phyloP scores from a whole-genome alignment of 2,113 vertebrate species.

The Platichthys stellatus region DNA sequence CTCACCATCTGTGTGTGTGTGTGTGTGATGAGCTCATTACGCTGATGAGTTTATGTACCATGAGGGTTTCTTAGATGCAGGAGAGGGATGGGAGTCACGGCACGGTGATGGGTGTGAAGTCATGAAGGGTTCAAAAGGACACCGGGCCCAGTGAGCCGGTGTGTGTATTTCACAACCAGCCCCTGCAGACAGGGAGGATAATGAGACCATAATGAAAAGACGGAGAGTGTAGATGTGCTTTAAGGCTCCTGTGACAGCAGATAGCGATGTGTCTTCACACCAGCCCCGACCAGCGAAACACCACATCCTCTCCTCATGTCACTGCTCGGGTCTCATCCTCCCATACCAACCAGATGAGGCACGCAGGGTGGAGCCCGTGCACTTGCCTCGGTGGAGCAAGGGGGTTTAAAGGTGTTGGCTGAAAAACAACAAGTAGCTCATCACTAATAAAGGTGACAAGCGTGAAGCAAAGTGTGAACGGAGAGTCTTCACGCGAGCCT shows the following conservation, averaged over 20 bases:
- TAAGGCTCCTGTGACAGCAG: constrained; percentile 14
- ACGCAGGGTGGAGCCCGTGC: neutral
- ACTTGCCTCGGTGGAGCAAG: constrained; percentile 26
- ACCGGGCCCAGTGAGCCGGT: constrained; percentile 26
- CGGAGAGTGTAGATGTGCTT: neutral
- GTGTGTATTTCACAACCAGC: constrained; percentile 52
- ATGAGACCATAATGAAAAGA: constrained; percentile 20
- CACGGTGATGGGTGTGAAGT: constrained; percentile 60
- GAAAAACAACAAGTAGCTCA: constrained; percentile 55
- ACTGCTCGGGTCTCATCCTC: neutral
- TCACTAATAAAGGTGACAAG: constrained; percentile 66
- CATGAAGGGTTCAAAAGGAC: constrained; percentile 58
- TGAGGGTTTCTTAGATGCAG: neutral
- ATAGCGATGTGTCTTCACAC: constrained; percentile 6
- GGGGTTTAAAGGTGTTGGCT: constrained; percentile 20
- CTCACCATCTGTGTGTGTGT: constrained; percentile 1
- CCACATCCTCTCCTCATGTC: neutral
- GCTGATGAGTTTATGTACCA: constrained; percentile 6
- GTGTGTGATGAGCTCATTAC: constrained; percentile 13
- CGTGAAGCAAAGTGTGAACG: constrained; percentile 68
- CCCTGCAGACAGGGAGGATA: constrained; percentile 36
- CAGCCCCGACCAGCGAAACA: neutral
- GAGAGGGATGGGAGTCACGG: neutral
- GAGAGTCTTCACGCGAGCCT: constrained; percentile 66
- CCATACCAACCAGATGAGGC: neutral